Evolutionary conservation across 1,140 invertebrate species (phyloP), one percentile per base, ranked within the genome.

Genomic region (Pinna nobilis): DNA sequence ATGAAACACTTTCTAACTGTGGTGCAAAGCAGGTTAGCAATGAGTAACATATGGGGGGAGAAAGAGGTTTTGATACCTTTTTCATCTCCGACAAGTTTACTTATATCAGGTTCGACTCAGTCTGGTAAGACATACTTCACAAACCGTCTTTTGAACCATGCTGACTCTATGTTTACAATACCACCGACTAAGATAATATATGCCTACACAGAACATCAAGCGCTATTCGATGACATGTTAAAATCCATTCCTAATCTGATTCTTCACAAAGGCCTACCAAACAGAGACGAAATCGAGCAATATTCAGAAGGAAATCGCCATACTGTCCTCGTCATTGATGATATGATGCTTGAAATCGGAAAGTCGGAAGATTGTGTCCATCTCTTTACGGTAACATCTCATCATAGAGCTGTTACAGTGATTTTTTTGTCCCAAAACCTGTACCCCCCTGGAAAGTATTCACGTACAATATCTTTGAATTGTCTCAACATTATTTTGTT

Each of bases 401-500:
- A 76, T 18, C 74, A 76, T 41, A 64, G 32, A 49, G 23, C 32
- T 6, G 32, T 57, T 5, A 70, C 25, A 28, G 59, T 76, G 0
- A 57, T 70, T n/a, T 44, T 70, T 66, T 28, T 76, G 13, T 60
- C 67, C 37, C 74, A 76, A 41, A 60, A 66, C 30, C 44, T 76
- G 41, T 76, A 76, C 37, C 41, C 41, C 11, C 74, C 60, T 20
- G 68, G 67, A 37, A 70, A 61, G 32, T 70, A 67, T 35, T 51
- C 61, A 28, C 37, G 60, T 51, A 70, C 61, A 9, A 76, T 76
- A 41, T 59, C 63, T 15, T 53, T 76, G 11, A 76, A 76, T 53
- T 70, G 57, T 70, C 35, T 47, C 3, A 64, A 76, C 63, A 20
- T 76, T 4, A 44, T 76, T 11, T 60, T 75, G 49, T 65, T 75